A percentile compares a stretch with the other conserved stretches of the same genome.
Evolutionary conservation across 2,113 vertebrate species (phyloP).

Genomic region (Centropristis striata): DNA sequence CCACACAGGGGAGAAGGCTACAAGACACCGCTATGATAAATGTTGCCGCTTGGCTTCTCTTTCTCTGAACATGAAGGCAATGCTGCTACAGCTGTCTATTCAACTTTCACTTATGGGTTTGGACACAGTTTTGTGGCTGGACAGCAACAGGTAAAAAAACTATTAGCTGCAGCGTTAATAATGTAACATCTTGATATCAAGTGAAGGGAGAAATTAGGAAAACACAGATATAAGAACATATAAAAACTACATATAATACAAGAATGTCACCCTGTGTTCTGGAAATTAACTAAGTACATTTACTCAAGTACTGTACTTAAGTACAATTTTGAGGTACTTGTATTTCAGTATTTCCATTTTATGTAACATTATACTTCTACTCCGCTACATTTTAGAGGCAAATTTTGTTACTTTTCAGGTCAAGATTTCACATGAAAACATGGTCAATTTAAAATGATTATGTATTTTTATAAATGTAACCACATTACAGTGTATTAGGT

Average conservation of each 20-base stretch:
- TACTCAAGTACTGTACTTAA: too few relatives aligned
- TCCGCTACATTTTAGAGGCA: too few relatives aligned
- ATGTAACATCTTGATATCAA: slow-evolving; percentile 1
- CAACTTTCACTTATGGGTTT: slow-evolving; percentile 25
- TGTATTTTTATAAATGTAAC: too few relatives aligned
- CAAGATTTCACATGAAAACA: too few relatives aligned
- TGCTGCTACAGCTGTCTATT: neutral
- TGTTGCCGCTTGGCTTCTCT: slow-evolving; percentile 29
- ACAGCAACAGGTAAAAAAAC: neutral
- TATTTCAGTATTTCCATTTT: too few relatives aligned
- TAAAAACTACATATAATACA: neutral
- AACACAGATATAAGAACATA: neutral
- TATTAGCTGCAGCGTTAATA: slow-evolving; percentile 20
- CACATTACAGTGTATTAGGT: too few relatives aligned
- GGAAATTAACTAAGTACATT: neutral
- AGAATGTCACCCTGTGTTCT: neutral
- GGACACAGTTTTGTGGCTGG: slow-evolving; percentile 8
- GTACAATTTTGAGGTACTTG: too few relatives aligned
- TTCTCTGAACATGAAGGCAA: slow-evolving; percentile 23
- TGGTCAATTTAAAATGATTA: too few relatives aligned
- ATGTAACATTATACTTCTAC: too few relatives aligned
- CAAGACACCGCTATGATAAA: slow-evolving; percentile 9
- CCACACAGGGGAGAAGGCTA: slow-evolving; percentile 20
- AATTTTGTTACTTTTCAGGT: too few relatives aligned
- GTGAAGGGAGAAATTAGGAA: neutral